Base-by-base conservation (phyloP, 2,888 invertebrate species). In the Leptinotarsa peninsularis region DNA sequence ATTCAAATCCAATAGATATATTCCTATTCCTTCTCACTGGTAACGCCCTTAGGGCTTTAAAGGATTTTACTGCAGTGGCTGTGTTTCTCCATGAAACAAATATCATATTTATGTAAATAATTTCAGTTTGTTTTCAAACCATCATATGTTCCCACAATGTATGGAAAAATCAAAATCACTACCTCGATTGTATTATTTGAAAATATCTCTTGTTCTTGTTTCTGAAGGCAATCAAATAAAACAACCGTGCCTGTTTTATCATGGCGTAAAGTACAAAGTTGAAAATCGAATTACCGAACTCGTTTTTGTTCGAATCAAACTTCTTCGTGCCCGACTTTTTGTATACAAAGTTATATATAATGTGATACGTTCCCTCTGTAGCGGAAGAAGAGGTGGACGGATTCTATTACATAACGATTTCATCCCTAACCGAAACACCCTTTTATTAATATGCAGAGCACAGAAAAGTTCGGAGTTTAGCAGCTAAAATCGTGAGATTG, bases 401-500 rank as follows among this genome's bases (percentile, higher is more conserved):
- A 49, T 27, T 72, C 43, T 52, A 18, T 67, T 67, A 63, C 52
- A 67, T 33, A 71, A 63, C 50, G 60, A 74, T 49, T 67, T 58
- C 58, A 58, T 58, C 14, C 18, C 58, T 58, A 58, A 58, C 58
- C 58, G 17, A 23, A 58, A 21, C 58, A 58, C 63, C 27, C 43
- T 58, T 70, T 58, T 73, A 52, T 49, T 71, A 71, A 60, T 54
- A 78, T 66, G 76, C 80, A 83, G 83, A 81, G 72, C 77, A 74
- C 75, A 79, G 83, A 80, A 83, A 83, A 78, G 78, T 79, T 73
- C 82, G 86, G 80, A 86, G 86, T 82, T 83, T 86, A 80, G 82
- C 84, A 52, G 83, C 84, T 75, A 88, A 86, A 84, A 84, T 88
- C 75, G 84, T 87, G 79, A 81, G 87, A 78, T 84, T 88, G 78